phyloP scores from a whole-genome alignment of 2,113 vertebrate genomes.

The Oxyruncus cristatus region DNA sequence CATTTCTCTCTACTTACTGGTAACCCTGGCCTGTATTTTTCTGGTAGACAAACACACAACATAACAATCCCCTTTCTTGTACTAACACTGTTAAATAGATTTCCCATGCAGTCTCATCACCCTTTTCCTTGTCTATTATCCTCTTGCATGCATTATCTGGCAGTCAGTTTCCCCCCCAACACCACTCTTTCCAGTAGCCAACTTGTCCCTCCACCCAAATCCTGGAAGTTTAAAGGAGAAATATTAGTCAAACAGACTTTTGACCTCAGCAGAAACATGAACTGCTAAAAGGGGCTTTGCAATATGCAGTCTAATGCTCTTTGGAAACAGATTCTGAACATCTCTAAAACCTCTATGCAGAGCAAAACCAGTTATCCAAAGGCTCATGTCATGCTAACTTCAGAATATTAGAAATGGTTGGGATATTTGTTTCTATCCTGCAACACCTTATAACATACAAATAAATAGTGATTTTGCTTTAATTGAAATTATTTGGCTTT shows the following conservation, averaged over 20 bases:
- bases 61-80: background rate
- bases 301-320: background rate
- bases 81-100: background rate
- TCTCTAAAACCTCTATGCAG: background rate
- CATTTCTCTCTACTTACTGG: background rate
- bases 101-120: background rate
- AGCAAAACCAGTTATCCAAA: background rate
- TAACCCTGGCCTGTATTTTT: background rate
- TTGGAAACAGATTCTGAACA: background rate
- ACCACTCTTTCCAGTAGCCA: background rate
- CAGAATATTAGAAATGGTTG: background rate
- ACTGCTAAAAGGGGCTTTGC: background rate
- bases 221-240: background rate
- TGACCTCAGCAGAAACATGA: background rate
- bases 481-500: background rate
- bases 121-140: background rate
- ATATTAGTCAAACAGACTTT: background rate
- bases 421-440: background rate
- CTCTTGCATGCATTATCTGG: background rate
- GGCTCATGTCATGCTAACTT: background rate
- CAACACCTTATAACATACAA: background rate
- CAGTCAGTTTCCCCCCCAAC: background rate
- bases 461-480: background rate
- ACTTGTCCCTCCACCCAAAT: background rate
- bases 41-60: background rate